A percentile compares a stretch with the other conserved stretches of the same genome.
Conservation (phyloP, 2,113 vertebrate species). For the Rhinichthys klamathensis region DNA sequence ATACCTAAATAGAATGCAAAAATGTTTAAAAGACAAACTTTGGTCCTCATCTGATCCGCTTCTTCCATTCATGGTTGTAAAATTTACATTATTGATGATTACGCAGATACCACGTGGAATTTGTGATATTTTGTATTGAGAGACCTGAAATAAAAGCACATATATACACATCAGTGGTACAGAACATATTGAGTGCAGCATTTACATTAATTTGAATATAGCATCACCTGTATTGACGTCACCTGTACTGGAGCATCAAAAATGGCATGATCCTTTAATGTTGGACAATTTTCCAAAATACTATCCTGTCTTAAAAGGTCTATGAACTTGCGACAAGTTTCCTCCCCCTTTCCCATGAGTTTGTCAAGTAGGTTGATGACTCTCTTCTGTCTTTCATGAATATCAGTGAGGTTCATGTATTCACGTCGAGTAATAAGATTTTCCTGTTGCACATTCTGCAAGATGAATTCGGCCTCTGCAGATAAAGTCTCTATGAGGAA, state of each 20-base stretch:
- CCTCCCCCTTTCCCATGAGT: slow-evolving; percentile 66
- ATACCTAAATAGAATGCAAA: neutral
- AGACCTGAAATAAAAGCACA: slow-evolving; percentile 47
- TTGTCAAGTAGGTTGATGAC: slow-evolving; percentile 65
- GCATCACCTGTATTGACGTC: neutral
- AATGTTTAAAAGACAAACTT: slow-evolving; percentile 52
- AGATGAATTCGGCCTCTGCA: slow-evolving; percentile 49
- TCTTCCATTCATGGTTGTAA: neutral
- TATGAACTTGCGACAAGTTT: slow-evolving; percentile 58
- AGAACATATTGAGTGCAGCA: neutral
- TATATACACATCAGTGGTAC: neutral
- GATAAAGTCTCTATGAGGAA: slow-evolving; percentile 23
- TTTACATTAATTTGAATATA: neutral
- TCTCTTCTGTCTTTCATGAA: neutral
- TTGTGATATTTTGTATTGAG: slow-evolving; percentile 58
- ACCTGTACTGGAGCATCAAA: neutral
- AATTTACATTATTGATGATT: slow-evolving; percentile 70
- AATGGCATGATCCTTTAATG: slow-evolving; percentile 20
- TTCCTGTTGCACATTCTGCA: slow-evolving; percentile 49
- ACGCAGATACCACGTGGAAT: slow-evolving; percentile 67
- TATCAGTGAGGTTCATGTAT: slow-evolving; percentile 63
- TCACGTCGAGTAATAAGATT: slow-evolving; percentile 47
- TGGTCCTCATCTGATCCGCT: slow-evolving; percentile 62
- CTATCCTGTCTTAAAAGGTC: slow-evolving; percentile 55
- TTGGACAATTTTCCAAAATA: slow-evolving; percentile 35